These are phyloP conservation scores for Onychomys arenicola DNA, from an alignment of 2,797 vertebrate species.

Conservation along the genomic window DNA sequence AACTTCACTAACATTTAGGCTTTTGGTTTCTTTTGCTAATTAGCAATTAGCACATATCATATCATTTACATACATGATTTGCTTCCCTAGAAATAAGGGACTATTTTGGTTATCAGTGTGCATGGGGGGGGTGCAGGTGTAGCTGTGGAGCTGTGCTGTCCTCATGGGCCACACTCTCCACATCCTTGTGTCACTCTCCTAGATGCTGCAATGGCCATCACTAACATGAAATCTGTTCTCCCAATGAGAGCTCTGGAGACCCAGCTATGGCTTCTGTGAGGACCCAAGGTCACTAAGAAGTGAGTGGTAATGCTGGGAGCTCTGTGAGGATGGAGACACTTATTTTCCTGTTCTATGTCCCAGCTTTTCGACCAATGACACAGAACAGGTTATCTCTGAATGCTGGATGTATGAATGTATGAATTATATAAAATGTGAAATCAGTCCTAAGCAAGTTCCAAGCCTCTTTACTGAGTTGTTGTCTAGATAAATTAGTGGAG, in stretches of 20 bases:
- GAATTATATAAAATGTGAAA: background rate
- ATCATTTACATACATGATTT: background rate
- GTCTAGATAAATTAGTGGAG: background rate
- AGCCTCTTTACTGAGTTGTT: background rate
- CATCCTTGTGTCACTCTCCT: no score
- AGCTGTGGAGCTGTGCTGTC: background rate
- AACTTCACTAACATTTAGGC: background rate
- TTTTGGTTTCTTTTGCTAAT: slow-evolving; percentile 14
- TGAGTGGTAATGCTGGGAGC: background rate
- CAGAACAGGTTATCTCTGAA: background rate
- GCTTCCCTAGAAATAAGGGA: background rate
- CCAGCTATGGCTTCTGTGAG: background rate
- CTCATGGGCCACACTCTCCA: background rate
- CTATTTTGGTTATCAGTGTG: background rate
- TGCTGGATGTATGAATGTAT: background rate
- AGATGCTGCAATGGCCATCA: no score
- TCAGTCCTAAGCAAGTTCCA: background rate
- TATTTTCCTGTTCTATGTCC: background rate
- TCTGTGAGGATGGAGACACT: background rate
- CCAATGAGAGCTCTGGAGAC: background rate
- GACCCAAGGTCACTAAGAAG: no score
- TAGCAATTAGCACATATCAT: background rate
- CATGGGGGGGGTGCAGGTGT: background rate
- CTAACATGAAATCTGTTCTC: background rate
- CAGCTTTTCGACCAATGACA: background rate